Conservation (phyloP, 2,113 vertebrate species). For the Peromyscus polionotus region DNA sequence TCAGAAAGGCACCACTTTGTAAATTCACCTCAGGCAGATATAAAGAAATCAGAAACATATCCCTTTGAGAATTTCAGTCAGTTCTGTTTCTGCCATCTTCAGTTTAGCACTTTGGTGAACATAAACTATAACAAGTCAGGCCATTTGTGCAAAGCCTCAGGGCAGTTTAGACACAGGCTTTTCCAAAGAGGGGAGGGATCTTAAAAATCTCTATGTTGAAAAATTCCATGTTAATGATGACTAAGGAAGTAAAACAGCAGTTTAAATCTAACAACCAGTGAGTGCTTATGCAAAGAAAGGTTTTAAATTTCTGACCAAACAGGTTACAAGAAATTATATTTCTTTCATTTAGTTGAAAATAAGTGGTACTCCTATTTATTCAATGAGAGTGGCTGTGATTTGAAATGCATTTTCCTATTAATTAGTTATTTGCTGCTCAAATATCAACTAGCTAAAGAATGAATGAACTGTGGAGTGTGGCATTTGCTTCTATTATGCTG, state of each 20-base stretch:
- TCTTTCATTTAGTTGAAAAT: conserved; percentile 19
- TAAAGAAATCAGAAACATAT: conserved; percentile 28
- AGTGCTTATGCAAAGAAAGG: background rate
- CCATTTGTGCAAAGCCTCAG: conserved; percentile 85
- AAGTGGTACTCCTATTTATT: conserved; percentile 1
- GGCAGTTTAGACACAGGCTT: conserved; percentile 70
- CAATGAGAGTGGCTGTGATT: background rate
- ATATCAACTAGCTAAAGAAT: background rate
- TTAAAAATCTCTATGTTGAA: conserved; percentile 23
- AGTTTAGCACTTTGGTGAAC: conserved; percentile 86
- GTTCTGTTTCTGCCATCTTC: conserved; percentile 86
- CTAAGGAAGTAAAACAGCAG: background rate
- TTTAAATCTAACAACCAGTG: background rate
- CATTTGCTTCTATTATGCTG: conserved; percentile 16
- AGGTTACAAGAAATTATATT: background rate
- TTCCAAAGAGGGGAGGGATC: background rate
- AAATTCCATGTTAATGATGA: conserved; percentile 62
- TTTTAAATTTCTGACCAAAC: background rate
- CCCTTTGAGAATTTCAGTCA: conserved; percentile 87
- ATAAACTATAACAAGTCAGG: conserved; percentile 87
- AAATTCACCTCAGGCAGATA: conserved; percentile 86
- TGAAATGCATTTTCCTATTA: background rate
- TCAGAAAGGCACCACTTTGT: conserved; percentile 69
- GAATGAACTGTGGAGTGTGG: background rate
- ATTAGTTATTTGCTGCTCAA: background rate